Conservation (phyloP, 1,140 invertebrate genomes). For the Diachasma alloeum region DNA sequence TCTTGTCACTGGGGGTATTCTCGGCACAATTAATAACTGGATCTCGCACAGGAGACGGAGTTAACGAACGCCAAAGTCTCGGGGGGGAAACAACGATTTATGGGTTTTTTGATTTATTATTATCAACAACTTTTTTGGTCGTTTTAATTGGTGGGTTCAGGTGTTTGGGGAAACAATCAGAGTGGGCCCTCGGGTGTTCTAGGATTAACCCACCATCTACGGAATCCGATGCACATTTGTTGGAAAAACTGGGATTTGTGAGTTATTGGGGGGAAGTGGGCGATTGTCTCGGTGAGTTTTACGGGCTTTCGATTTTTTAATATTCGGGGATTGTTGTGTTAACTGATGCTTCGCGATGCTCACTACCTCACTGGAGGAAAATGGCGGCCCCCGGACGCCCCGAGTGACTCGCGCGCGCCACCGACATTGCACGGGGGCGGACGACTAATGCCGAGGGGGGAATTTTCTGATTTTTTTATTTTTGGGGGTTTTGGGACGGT, state of each 20-base stretch:
- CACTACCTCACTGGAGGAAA: conserved; percentile 59
- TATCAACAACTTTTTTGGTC: background rate
- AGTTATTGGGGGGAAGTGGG: conserved; percentile 30
- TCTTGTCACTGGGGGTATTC: no score
- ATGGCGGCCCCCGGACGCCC: conserved; percentile 59
- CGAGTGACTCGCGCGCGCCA: conserved; percentile 48
- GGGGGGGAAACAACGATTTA: no score
- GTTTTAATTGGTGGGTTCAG: background rate
- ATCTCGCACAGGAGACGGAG: no score
- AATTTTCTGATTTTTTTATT: no score
- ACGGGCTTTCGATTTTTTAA: background rate
- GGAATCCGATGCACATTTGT: conserved; percentile 29
- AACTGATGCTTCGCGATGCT: conserved; percentile 44
- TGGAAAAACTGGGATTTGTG: background rate
- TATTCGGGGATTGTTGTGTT: background rate
- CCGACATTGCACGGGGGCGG: conserved; percentile 34
- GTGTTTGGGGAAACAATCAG: conserved; percentile 25
- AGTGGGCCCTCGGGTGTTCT: conserved; percentile 36
- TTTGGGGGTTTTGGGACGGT: no score
- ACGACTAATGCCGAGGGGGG: background rate
- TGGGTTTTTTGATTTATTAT: background rate
- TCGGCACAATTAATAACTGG: no score
- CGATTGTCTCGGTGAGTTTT: conserved; percentile 18
- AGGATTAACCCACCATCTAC: conserved; percentile 39
- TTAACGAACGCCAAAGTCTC: no score